Conservation (phyloP, 2,888 invertebrate genomes). For the Hirtodrosophila trivittata region DNA sequence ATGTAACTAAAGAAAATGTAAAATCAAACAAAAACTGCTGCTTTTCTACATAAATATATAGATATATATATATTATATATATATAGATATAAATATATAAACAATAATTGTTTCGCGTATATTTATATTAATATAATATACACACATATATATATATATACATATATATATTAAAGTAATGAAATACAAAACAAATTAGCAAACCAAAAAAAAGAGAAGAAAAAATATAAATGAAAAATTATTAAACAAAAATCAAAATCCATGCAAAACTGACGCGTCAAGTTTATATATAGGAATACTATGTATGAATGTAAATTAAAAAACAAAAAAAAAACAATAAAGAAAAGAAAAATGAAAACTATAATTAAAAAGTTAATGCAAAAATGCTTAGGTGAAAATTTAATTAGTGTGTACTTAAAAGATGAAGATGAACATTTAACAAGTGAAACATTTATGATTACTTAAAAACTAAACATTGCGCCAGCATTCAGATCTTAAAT, state of each 20-base stretch:
- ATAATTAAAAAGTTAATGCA: slow-evolving; percentile 68
- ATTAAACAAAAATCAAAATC: slow-evolving; percentile 31
- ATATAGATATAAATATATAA: slow-evolving; percentile 27
- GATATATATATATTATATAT: slow-evolving; percentile 33
- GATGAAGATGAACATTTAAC: slow-evolving; percentile 47
- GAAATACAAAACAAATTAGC: slow-evolving; percentile 72
- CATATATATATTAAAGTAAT: slow-evolving; percentile 31
- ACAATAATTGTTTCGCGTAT: slow-evolving; percentile 73
- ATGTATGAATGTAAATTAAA: slow-evolving; percentile 73
- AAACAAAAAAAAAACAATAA: slow-evolving; percentile 25
- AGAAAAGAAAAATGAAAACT: slow-evolving; percentile 26
- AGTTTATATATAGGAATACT: slow-evolving; percentile 67
- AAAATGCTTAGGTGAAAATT: slow-evolving; percentile 78
- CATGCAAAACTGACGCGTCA: slow-evolving; percentile 53
- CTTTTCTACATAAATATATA: slow-evolving; percentile 69
- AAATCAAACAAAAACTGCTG: slow-evolving; percentile 66
- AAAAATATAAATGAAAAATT: slow-evolving; percentile 13
- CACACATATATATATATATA: no score
- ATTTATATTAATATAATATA: slow-evolving; percentile 72
- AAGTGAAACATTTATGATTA: slow-evolving; percentile 67
- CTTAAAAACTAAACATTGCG: slow-evolving; percentile 63
- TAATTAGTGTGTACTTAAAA: slow-evolving; percentile 79
- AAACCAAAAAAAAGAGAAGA: slow-evolving; percentile 68
- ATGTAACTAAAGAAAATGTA: slow-evolving; percentile 57
- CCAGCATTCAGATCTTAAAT: slow-evolving; percentile 48